Base-by-base conservation (phyloP, 2,888 invertebrate species). In the Odiellus spinosus region DNA sequence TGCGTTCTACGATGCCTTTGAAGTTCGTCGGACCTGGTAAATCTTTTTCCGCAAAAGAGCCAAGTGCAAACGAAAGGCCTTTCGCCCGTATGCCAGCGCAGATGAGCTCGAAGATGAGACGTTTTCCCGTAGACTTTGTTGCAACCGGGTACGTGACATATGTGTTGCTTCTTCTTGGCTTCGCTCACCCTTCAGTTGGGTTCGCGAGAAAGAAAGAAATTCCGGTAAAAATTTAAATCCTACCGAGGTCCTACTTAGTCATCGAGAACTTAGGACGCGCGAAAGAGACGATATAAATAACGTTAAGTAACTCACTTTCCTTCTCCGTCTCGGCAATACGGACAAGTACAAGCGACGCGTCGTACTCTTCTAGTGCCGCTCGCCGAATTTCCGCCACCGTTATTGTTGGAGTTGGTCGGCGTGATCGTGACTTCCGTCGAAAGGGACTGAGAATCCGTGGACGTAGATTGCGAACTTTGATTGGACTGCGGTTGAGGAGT, bases 311-410 rank as follows among this genome's bases (percentile, higher is more conserved):
- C n/a, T 40, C 40, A 53, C 53, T 51, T 44, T 49, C 91, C 75
- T 67, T 91, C 91, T 19, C 91, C 91, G 70, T 96, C 95, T 68
- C 91, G 90, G 65, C 98, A 98, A 70, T 98, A 96, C 45, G 96
- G 96, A 63, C 96, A 98, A 68, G 95, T 95, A 69, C 96, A 98
- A 39, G 93, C 95, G 11, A 93, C 90, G 20, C 93, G 75, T 1
- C 93, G 39, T 46, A 57, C 48, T 40, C 56, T 51, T 20, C 56
- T 36, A 10, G 38, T 10, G n/a, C 10, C 15, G 8, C 18, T 14
- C 14, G 12, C 17, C 10, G 38, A 17, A 18, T 48, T 50, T 11
- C 51, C 38, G 11, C 39, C 44, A 38, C 10, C 14, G 4, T 38
- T 38, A n/a, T 18, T 38, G 14, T 38, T 18, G 14, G 2, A n/a